These are phyloP conservation scores for Leucophenga varia DNA, from an alignment of 1,140 invertebrate genomes.

Conservation along the genomic window DNA sequence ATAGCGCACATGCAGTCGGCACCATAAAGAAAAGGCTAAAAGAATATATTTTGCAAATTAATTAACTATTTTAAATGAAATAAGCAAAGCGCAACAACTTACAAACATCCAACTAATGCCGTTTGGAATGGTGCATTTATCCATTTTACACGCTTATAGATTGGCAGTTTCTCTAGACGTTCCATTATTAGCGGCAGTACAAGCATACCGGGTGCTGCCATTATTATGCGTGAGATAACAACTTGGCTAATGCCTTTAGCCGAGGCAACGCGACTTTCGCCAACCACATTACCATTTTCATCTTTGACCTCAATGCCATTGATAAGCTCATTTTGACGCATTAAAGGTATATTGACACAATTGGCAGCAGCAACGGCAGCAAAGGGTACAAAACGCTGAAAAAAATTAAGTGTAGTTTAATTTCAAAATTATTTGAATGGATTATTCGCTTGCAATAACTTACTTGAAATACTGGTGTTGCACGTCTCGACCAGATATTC, in stretches of 20 bases:
- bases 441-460: background rate
- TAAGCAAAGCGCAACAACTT: slow-evolving; percentile 60
- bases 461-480: slow-evolving; percentile 44
- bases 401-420: slow-evolving; percentile 1
- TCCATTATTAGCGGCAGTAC: slow-evolving; percentile 80
- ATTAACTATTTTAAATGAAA: background rate
- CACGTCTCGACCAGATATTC: slow-evolving; percentile 60
- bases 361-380: slow-evolving; percentile 98
- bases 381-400: slow-evolving; percentile 91
- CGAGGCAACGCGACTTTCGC: slow-evolving; percentile 78
- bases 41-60: background rate
- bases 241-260: slow-evolving; percentile 83
- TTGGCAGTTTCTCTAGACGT: slow-evolving; percentile 66
- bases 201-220: slow-evolving; percentile 90
- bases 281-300: slow-evolving; percentile 73
- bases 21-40: slow-evolving; percentile 87
- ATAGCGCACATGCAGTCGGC: slow-evolving; percentile 88
- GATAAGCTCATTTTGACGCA: slow-evolving; percentile 86
- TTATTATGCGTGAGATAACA: slow-evolving; percentile 79
- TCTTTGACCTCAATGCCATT: slow-evolving; percentile 73
- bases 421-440: background rate
- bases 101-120: slow-evolving; percentile 75
- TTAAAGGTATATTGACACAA: slow-evolving; percentile 96
- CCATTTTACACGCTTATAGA: slow-evolving; percentile 71
- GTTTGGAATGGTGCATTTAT: slow-evolving; percentile 80